phyloP scores from a whole-genome alignment of 1,140 invertebrate genomes.

The Druon quercuslanigerum region DNA sequence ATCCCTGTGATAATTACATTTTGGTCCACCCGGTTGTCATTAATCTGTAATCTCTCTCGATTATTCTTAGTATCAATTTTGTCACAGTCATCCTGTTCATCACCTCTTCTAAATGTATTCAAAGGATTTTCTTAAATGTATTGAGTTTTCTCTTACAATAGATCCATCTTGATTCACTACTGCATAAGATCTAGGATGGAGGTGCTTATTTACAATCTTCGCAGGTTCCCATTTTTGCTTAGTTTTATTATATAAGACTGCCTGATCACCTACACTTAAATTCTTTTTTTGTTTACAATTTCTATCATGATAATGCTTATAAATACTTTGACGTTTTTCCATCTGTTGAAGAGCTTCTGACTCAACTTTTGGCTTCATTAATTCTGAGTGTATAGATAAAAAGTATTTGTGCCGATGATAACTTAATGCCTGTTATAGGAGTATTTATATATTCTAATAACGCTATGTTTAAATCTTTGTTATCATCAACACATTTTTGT shows the following conservation, averaged over 20 bases:
- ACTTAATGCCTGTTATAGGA: constrained; percentile 1
- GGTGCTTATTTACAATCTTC: background rate
- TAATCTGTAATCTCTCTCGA: no score
- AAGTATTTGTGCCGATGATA: constrained; percentile 1
- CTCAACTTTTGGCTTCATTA: constrained; percentile 7
- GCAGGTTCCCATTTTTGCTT: background rate
- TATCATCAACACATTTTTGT: no score
- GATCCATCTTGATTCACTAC: background rate
- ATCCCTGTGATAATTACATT: no score
- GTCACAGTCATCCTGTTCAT: no score
- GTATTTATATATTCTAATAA: constrained; percentile 3
- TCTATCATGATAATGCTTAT: constrained; percentile 2
- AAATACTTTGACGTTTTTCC: background rate
- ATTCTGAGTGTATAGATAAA: background rate
- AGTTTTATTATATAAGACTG: background rate
- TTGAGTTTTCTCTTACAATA: no score
- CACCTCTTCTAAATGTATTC: no score
- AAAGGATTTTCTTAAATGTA: no score
- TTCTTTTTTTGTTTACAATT: background rate
- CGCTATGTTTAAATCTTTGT: background rate
- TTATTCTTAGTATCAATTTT: no score
- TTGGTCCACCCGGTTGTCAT: no score
- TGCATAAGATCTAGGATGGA: background rate
- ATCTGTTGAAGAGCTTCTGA: background rate
- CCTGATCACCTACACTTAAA: background rate